Conservation (phyloP, 2,888 invertebrate genomes). For the Lutraria lutraria region DNA sequence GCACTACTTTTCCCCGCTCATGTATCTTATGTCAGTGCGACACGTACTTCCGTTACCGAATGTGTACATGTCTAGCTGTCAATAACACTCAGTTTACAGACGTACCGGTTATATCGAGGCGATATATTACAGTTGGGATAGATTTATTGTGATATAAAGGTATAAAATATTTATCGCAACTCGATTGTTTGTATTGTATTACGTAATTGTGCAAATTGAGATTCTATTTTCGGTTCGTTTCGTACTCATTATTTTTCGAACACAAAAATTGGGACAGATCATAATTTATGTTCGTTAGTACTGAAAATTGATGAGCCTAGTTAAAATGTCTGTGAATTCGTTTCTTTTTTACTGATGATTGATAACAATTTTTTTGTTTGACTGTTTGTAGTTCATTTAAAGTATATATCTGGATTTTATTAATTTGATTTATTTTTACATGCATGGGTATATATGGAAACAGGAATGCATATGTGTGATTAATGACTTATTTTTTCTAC, state of each 20-base stretch:
- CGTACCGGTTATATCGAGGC: not conserved
- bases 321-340: not conserved
- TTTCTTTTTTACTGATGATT: not conserved
- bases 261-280: not conserved
- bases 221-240: conserved; percentile 11
- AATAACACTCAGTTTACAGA: not conserved
- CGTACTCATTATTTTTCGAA: conserved; percentile 16
- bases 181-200: not conserved
- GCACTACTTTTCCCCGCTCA: not conserved
- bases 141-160: conserved; percentile 16
- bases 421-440: not conserved
- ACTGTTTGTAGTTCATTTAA: not conserved
- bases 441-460: too few species aligned
- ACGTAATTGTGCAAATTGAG: not conserved
- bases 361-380: not conserved
- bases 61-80: conserved; percentile 20
- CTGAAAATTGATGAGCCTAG: not conserved
- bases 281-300: not conserved
- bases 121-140: not conserved
- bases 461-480: too few species aligned
- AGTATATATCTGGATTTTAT: too few species aligned
- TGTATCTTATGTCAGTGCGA: not conserved
- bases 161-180: not conserved
- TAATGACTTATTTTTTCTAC: too few species aligned
- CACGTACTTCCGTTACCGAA: conserved; percentile 13